A percentile compares a stretch with the other conserved stretches of the same genome.
These are phyloP conservation scores for Polypterus senegalus DNA, from an alignment of 2,113 vertebrate genomes.

Conservation along the genomic window DNA sequence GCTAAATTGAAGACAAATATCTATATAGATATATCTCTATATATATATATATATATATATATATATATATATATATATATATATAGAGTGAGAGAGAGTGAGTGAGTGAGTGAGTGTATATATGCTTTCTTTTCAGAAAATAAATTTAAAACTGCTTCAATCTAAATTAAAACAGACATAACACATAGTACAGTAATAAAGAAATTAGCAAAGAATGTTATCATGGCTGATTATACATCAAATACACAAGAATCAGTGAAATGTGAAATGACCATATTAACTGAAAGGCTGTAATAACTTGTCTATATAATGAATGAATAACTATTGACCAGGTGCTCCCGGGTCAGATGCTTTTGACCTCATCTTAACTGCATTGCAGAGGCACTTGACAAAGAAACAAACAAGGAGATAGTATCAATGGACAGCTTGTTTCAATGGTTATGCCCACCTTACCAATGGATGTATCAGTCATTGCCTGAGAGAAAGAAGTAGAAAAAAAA, in stretches of 20 bases:
- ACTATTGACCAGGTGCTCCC: slow-evolving; percentile 22
- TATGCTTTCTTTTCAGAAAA: too few relatives aligned
- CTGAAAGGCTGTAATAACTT: slow-evolving; percentile 1
- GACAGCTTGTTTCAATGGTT: slow-evolving; percentile 7
- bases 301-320: slow-evolving; percentile 22
- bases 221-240: too few relatives aligned
- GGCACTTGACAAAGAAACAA: slow-evolving; percentile 20
- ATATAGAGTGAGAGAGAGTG: too few relatives aligned
- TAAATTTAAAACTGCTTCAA: too few relatives aligned
- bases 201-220: too few relatives aligned
- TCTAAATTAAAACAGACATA: too few relatives aligned
- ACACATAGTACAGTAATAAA: too few relatives aligned
- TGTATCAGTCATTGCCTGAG: slow-evolving; percentile 20
- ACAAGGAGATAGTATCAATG: slow-evolving; percentile 22
- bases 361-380: slow-evolving; percentile 11
- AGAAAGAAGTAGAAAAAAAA: slow-evolving; percentile 11
- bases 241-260: not conserved
- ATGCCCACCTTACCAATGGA: slow-evolving; percentile 13
- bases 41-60: too few relatives aligned
- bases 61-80: too few relatives aligned
- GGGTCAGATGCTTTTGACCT: slow-evolving; percentile 22
- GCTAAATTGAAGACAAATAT: too few relatives aligned
- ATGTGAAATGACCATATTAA: not conserved
- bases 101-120: too few relatives aligned
- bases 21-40: too few relatives aligned